Base-by-base conservation (phyloP, 2,113 vertebrate genomes). In the Austrofundulus limnaeus region DNA sequence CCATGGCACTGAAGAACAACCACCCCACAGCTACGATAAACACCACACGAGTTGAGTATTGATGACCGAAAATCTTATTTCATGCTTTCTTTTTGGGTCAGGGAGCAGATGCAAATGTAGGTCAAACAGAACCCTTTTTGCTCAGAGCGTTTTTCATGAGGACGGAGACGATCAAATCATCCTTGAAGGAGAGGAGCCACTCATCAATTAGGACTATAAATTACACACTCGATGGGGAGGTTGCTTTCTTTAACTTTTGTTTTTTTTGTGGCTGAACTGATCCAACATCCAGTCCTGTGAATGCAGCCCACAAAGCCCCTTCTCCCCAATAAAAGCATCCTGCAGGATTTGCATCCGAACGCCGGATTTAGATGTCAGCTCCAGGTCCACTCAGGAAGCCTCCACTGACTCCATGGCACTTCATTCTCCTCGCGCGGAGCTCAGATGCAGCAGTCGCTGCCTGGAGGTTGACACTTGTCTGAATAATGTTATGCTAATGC, bases 401-500 rank as follows among this genome's bases (percentile, higher is more conserved):
- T 61, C 28, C 42, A 66, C 25, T 48, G 20, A 71, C 67, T 82
- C 69, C 65, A 67, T 39, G 63, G 78, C 78, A 85, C 76, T 85
- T 86, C 70, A 85, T 80, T 79, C 76, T 57, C 66, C 77, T 77
- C 82, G 75, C 82, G 68, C 80, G 49, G 75, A 72, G 74, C 76
- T 82, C 45, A 72, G 77, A 86, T 76, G 78, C 80, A 70, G 72
- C 62, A 28, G 67, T 77, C 81, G 85, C 72, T 70, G 75, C 83
- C 72, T 70, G 34, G 73, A 77, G 80, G 74, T 82, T 92, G 88
- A 90, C 89, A 90, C 86, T 85, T 87, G 78, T 86, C 84, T 90
- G 87, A 91, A 90, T 90, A 90, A 91, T 91, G 88, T 84, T 85
- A 90, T 88, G 87, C 85, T 91, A 91, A 93, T 91, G 89, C 87